A percentile compares a stretch with the other conserved stretches of the same genome.
These are phyloP conservation scores for Sylvilagus bachmani DNA, from an alignment of 2,113 vertebrate species.

Conservation along the genomic window DNA sequence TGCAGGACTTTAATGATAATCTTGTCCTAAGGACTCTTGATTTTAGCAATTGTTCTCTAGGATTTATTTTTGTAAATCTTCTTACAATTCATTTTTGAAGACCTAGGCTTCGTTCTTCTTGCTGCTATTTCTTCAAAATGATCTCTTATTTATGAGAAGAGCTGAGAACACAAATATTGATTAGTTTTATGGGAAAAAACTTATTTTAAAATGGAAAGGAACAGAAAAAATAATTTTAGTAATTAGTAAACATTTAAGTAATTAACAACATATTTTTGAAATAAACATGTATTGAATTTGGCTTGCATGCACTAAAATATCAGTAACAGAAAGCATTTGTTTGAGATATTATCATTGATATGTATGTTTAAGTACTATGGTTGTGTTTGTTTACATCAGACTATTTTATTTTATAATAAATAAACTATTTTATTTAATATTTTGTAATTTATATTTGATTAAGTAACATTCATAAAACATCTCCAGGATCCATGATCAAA, in stretches of 20 bases:
- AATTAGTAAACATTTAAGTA: background rate
- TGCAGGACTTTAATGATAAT: background rate
- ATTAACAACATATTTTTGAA: background rate
- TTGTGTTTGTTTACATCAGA: background rate
- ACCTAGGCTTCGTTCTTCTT: background rate
- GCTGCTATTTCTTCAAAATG: background rate
- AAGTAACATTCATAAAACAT: background rate
- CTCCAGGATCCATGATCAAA: too few species aligned
- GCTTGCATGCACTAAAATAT: background rate
- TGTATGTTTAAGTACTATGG: background rate
- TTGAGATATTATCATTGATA: background rate
- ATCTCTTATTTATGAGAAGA: background rate
- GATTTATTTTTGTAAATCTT: constrained; percentile 40
- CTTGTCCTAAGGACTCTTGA: background rate
- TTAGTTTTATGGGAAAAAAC: background rate
- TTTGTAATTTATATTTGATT: background rate
- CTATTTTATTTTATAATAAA: background rate
- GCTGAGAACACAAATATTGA: background rate
- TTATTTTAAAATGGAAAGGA: background rate
- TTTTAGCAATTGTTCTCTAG: background rate
- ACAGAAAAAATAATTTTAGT: background rate
- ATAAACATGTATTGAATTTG: background rate
- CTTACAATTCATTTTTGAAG: constrained; percentile 27
- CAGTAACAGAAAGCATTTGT: background rate
- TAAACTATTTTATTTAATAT: background rate